Percentiles rank a stretch among this genome's conserved stretches.
phyloP scores from a whole-genome alignment of 1,140 invertebrate species.

The Reticulitermes speratus region DNA sequence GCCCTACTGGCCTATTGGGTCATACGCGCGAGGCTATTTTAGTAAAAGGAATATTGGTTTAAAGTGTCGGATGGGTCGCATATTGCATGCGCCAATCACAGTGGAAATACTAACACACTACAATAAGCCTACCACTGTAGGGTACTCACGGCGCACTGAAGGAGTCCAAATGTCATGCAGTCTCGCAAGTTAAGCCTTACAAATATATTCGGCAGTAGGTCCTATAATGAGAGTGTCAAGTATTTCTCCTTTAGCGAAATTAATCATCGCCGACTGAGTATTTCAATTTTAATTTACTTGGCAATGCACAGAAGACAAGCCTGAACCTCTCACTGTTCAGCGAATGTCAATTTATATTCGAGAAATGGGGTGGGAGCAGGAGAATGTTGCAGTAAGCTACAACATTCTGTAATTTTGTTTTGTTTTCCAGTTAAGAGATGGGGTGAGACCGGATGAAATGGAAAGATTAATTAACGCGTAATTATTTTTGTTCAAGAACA shows the following conservation, averaged over 20 bases:
- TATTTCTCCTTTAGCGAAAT: neutral
- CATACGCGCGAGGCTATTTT: too few relatives aligned
- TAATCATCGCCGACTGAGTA: neutral
- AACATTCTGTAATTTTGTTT: neutral
- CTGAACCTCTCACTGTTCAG: neutral
- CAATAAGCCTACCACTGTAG: too few relatives aligned
- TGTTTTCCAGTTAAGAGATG: neutral
- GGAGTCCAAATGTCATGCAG: too few relatives aligned
- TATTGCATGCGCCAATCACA: too few relatives aligned
- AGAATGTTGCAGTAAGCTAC: neutral
- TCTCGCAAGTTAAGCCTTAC: too few relatives aligned
- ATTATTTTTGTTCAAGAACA: slow-evolving; percentile 1
- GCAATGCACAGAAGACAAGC: neutral
- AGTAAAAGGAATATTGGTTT: too few relatives aligned
- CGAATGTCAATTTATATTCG: neutral
- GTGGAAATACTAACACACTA: too few relatives aligned
- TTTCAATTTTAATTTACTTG: neutral
- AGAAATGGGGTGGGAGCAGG: neutral
- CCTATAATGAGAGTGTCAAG: neutral
- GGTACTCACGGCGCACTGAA: too few relatives aligned
- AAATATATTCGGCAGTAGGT: too few relatives aligned
- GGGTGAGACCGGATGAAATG: neutral
- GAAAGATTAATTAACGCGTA: slow-evolving; percentile 19
- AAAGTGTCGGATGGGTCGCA: too few relatives aligned
- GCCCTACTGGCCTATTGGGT: too few relatives aligned